Percentiles rank a stretch among this genome's conserved stretches.
Conservation (phyloP, 2,888 invertebrate genomes). For the Protodeltote pygarga region DNA sequence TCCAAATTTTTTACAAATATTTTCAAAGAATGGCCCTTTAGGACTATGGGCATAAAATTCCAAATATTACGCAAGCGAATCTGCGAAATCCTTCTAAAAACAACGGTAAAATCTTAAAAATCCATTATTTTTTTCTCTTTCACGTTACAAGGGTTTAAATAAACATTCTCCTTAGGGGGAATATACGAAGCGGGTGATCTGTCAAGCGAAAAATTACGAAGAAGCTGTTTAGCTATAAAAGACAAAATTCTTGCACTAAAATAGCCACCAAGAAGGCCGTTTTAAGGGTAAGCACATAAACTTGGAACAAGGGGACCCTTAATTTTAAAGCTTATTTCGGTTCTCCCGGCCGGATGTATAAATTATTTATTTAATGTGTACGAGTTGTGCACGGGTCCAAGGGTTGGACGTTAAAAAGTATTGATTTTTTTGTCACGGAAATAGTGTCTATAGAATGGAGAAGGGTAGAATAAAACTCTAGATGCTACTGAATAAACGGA, state of each 20-base stretch:
- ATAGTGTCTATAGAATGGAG: too few species aligned
- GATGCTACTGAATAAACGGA: too few species aligned
- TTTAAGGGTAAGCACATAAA: conserved; percentile 42
- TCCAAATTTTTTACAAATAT: too few species aligned
- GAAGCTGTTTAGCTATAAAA: conserved; percentile 52
- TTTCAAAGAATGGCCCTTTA: too few species aligned
- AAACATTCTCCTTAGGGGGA: conserved; percentile 19
- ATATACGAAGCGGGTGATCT: conserved; percentile 44
- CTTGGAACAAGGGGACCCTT: conserved; percentile 31
- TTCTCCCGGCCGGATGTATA: conserved; percentile 34
- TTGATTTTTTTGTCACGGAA: too few species aligned
- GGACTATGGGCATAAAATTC: too few species aligned
- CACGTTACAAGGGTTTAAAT: conserved; percentile 15
- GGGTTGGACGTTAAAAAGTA: conserved; percentile 4
- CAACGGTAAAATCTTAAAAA: not conserved
- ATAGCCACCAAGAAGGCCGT: conserved; percentile 34
- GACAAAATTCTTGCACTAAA: conserved; percentile 50
- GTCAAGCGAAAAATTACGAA: conserved; percentile 59
- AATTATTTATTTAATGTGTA: conserved; percentile 51
- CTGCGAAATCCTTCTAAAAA: too few species aligned
- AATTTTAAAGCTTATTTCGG: conserved; percentile 53
- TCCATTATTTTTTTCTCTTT: conserved; percentile 10
- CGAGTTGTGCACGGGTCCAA: conserved; percentile 20
- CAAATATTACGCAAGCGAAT: too few species aligned
- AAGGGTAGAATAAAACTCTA: too few species aligned